phyloP scores from a whole-genome alignment of 2,797 vertebrate genomes.

The Chrosomus eos region DNA sequence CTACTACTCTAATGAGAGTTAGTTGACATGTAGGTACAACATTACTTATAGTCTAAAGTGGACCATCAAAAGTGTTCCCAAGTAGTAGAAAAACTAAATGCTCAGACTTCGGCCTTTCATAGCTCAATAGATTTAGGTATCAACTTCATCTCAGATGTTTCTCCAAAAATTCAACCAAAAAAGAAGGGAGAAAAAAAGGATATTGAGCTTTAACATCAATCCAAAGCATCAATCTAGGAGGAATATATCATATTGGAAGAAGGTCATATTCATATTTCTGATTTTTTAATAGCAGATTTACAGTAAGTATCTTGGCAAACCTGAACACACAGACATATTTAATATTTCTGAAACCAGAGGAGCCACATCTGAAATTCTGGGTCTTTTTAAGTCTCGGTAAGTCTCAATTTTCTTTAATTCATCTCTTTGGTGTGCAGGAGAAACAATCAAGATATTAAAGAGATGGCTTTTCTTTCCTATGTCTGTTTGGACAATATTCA shows the following conservation, averaged over 20 bases:
- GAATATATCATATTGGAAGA: no score
- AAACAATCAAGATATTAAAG: background rate
- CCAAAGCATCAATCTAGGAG: background rate
- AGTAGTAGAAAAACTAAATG: background rate
- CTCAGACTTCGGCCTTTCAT: background rate
- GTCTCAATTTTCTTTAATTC: background rate
- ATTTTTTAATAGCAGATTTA: background rate
- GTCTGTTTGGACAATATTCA: background rate
- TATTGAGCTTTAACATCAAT: background rate
- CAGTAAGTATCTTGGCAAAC: background rate
- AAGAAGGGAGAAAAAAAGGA: background rate
- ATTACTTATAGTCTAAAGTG: no score
- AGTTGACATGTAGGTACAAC: no score
- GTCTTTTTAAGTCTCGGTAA: background rate
- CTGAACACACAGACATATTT: background rate
- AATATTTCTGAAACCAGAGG: background rate
- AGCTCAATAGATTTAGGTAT: background rate
- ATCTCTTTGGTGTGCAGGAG: background rate
- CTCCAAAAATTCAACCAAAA: background rate
- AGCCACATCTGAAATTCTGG: background rate
- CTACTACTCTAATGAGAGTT: no score
- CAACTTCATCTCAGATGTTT: background rate
- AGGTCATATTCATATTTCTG: background rate
- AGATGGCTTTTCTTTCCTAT: background rate
- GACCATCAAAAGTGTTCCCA: no score